phyloP scores from a whole-genome alignment of 1,140 invertebrate genomes.

The Neuroterus valhalla region DNA sequence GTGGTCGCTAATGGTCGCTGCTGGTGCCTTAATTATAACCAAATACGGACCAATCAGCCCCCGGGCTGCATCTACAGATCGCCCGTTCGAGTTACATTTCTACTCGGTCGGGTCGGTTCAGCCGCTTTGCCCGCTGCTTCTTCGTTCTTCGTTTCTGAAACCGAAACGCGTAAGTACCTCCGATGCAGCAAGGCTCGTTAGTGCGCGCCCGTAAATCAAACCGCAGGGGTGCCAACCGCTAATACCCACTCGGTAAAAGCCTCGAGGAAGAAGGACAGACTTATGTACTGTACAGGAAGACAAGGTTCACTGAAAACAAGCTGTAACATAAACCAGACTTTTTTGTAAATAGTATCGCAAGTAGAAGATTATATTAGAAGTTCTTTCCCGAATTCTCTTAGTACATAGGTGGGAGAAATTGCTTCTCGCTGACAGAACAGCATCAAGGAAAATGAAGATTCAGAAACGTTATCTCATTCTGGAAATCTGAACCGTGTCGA shows the following conservation, averaged over 20 bases:
- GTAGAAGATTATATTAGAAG: constrained; percentile 1
- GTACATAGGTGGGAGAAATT: constrained; percentile 18
- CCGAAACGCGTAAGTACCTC: constrained; percentile 27
- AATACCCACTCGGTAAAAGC: constrained; percentile 58
- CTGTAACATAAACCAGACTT: too few relatives aligned
- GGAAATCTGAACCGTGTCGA: constrained; percentile 32
- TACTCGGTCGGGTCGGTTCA: constrained; percentile 10
- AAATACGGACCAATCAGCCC: constrained; percentile 68
- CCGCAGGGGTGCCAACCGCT: constrained; percentile 72
- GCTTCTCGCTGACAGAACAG: constrained; percentile 33
- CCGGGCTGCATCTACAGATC: constrained; percentile 51
- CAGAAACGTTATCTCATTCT: constrained; percentile 1
- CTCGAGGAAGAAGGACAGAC: constrained; percentile 51
- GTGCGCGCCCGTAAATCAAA: constrained; percentile 71
- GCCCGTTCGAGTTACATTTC: constrained; percentile 30
- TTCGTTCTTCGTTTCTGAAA: constrained; percentile 49
- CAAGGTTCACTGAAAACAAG: too few relatives aligned
- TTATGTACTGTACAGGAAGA: too few relatives aligned
- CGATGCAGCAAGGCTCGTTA: constrained; percentile 63
- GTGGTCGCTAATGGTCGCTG: constrained; percentile 62
- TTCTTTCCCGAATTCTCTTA: constrained; percentile 5
- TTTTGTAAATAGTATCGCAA: background rate
- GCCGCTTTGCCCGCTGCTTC: constrained; percentile 22
- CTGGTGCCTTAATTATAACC: constrained; percentile 68
- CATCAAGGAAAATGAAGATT: constrained; percentile 31